Evolutionary conservation across 2,888 invertebrate genomes (phyloP).

Genomic region (Plagodis pulveraria): DNA sequence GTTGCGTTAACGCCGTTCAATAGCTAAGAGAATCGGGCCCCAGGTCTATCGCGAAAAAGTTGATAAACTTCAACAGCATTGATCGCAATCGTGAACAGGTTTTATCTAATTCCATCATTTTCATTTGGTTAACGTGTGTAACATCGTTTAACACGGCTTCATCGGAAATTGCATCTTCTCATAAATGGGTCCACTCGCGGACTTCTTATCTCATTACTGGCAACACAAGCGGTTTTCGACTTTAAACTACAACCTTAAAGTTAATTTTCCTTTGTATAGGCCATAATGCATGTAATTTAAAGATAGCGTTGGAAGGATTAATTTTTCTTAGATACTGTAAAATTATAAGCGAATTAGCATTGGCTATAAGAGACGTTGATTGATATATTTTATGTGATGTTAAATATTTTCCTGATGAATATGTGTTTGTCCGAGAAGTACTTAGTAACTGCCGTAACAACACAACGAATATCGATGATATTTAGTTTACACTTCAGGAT

Average conservation of each 20-base stretch:
- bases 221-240: conserved; percentile 41
- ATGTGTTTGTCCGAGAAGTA: too few species aligned
- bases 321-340: conserved; percentile 28
- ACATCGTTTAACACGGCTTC: conserved; percentile 46
- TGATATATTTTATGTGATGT: conserved; percentile 1
- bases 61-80: conserved; percentile 1
- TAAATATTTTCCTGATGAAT: too few species aligned
- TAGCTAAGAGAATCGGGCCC: too few species aligned
- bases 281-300: conserved; percentile 20
- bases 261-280: neutral
- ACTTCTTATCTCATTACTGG: conserved; percentile 61
- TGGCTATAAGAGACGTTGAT: conserved; percentile 21
- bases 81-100: conserved; percentile 32
- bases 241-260: conserved; percentile 1
- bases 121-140: conserved; percentile 36
- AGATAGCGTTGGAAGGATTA: conserved; percentile 23
- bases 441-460: too few species aligned
- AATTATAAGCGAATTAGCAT: conserved; percentile 30
- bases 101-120: conserved; percentile 47
- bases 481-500: too few species aligned
- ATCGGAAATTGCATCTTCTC: conserved; percentile 74
- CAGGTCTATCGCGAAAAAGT: neutral
- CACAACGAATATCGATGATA: too few species aligned
- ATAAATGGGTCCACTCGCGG: conserved; percentile 62
- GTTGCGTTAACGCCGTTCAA: too few species aligned